phyloP scores from a whole-genome alignment of 2,797 vertebrate genomes.

The Anguilla pacifica region DNA sequence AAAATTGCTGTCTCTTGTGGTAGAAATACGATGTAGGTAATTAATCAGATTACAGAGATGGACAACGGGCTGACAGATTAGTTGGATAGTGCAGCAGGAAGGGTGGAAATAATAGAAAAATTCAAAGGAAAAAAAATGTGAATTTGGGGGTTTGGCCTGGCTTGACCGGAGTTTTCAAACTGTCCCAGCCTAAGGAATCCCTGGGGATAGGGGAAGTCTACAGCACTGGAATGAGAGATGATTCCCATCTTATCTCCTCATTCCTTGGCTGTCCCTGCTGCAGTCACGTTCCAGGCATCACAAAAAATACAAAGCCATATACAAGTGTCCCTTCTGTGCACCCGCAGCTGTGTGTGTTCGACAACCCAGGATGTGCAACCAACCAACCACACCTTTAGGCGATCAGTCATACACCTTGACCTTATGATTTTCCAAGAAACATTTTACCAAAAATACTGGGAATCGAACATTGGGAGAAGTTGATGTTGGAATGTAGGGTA shows the following conservation, averaged over 20 bases:
- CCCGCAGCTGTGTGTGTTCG: background rate
- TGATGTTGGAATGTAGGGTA: too few species aligned
- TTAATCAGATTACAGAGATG: slow-evolving; percentile 21
- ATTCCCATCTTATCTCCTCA: background rate
- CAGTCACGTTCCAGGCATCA: background rate
- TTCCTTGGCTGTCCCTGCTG: background rate
- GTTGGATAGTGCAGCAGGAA: background rate
- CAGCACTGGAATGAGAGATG: background rate
- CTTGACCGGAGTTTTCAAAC: background rate
- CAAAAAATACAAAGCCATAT: background rate
- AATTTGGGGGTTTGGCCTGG: background rate
- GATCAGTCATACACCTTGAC: too few species aligned
- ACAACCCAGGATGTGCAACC: background rate
- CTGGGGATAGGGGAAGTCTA: background rate
- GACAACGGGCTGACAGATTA: slow-evolving; percentile 6
- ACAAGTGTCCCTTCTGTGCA: background rate
- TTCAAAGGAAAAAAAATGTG: background rate
- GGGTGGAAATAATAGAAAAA: background rate
- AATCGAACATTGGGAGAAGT: too few species aligned
- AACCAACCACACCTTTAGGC: too few species aligned
- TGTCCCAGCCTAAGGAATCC: background rate
- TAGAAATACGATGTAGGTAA: slow-evolving; percentile 4
- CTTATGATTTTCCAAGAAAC: too few species aligned
- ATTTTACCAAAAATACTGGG: too few species aligned
- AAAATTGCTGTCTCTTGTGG: background rate